phyloP scores from a whole-genome alignment of 2,888 invertebrate genomes.

The Pimpla rufipes region DNA sequence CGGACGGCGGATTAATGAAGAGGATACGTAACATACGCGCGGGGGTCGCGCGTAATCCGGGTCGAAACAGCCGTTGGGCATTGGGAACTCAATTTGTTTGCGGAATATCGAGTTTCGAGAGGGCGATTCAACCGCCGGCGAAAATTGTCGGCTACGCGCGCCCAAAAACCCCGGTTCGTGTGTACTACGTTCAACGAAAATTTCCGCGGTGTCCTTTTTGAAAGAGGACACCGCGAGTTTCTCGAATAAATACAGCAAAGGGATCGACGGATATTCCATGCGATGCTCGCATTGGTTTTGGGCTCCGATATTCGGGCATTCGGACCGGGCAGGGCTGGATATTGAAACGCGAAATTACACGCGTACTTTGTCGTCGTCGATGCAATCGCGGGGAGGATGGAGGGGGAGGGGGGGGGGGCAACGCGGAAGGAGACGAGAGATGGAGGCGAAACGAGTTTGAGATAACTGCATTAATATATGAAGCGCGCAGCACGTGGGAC shows the following conservation, averaged over 20 bases:
- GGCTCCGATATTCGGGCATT: not conserved
- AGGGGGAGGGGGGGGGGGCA: not conserved
- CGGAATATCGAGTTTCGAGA: constrained; percentile 13
- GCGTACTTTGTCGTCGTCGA: not conserved
- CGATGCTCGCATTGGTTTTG: not conserved
- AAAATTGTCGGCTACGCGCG: not conserved
- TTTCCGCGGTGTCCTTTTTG: not conserved
- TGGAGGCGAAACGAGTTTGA: not conserved
- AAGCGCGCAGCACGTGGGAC: not conserved
- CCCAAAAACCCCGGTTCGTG: too few species aligned
- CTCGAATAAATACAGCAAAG: constrained; percentile 20
- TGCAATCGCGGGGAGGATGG: too few species aligned
- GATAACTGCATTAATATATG: constrained; percentile 4
- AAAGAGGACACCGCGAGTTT: not conserved
- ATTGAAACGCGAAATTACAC: too few species aligned
- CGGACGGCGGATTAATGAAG: constrained; percentile 16
- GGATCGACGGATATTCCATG: not conserved
- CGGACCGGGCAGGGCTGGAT: too few species aligned
- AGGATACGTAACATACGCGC: not conserved
- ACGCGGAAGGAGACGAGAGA: not conserved
- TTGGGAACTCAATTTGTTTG: constrained; percentile 22
- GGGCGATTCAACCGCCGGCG: not conserved
- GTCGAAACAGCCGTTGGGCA: not conserved
- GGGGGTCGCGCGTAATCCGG: constrained; percentile 4
- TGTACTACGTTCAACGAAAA: too few species aligned